Conservation (phyloP, 1,140 invertebrate species). For the Heliothis virescens region DNA sequence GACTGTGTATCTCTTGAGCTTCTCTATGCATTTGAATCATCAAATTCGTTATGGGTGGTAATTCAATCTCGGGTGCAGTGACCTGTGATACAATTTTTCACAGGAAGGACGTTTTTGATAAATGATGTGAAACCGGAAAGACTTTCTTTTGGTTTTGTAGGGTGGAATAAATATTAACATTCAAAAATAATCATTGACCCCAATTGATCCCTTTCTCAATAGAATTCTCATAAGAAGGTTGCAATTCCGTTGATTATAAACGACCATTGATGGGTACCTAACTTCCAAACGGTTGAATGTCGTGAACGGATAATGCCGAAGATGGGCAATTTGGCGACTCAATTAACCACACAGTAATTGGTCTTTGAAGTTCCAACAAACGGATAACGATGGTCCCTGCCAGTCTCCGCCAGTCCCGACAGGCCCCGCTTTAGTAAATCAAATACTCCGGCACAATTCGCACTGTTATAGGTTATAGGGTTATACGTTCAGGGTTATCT, state of each 20-base stretch:
- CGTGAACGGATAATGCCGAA: slow-evolving; percentile 17
- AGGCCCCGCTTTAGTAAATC: slow-evolving; percentile 7
- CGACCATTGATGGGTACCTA: neutral
- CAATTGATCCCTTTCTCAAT: neutral
- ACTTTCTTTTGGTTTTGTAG: no score
- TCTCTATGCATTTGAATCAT: no score
- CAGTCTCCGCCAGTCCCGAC: neutral
- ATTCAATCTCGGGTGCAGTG: no score
- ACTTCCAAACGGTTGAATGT: slow-evolving; percentile 16
- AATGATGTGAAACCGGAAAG: no score
- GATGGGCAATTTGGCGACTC: slow-evolving; percentile 26
- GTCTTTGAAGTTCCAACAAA: slow-evolving; percentile 3
- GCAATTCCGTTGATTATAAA: neutral
- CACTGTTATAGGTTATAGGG: slow-evolving; percentile 1
- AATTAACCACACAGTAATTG: slow-evolving; percentile 19
- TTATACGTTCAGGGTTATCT: slow-evolving; percentile 10
- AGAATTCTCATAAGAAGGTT: neutral
- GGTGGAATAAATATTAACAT: no score
- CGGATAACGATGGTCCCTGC: slow-evolving; percentile 14
- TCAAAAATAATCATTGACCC: no score
- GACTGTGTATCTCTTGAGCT: no score
- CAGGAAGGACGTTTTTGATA: no score
- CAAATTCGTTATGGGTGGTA: no score
- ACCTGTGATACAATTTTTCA: no score
- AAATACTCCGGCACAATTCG: slow-evolving; percentile 11